Conservation (phyloP, 2,888 invertebrate species). For the Lithophane socia region DNA sequence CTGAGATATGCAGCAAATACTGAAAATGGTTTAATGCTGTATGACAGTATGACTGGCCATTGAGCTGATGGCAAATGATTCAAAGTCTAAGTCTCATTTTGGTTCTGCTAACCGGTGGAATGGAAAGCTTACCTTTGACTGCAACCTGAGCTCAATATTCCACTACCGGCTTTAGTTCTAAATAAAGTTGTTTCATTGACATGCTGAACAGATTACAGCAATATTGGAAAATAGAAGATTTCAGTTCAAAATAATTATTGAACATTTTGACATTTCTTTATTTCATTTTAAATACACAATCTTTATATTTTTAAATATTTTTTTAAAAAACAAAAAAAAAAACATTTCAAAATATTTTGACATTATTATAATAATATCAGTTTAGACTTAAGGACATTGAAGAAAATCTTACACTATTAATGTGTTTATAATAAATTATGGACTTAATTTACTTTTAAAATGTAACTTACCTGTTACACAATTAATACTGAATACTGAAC, state of each 20-base stretch:
- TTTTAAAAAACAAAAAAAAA: no score
- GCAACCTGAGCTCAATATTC: no score
- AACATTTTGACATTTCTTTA: neutral
- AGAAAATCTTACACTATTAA: neutral
- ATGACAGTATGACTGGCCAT: no score
- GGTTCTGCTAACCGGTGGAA: neutral
- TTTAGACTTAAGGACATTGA: no score
- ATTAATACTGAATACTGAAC: neutral
- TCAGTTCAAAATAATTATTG: neutral
- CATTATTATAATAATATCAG: no score
- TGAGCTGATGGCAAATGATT: neutral
- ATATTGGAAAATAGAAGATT: neutral
- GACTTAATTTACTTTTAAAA: neutral
- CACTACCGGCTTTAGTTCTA: neutral
- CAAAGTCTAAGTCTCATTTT: neutral
- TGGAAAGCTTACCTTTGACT: neutral
- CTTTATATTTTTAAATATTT: no score
- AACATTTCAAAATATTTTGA: no score
- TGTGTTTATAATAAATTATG: neutral
- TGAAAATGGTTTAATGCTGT: neutral
- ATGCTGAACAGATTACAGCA: neutral
- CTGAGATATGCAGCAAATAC: neutral
- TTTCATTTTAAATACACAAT: no score
- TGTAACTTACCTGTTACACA: constrained; percentile 1
- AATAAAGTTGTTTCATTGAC: neutral